A percentile compares a stretch with the other conserved stretches of the same genome.
These are phyloP conservation scores for Oreochromis spilurus DNA, from an alignment of 2,113 vertebrate species.

Conservation along the genomic window DNA sequence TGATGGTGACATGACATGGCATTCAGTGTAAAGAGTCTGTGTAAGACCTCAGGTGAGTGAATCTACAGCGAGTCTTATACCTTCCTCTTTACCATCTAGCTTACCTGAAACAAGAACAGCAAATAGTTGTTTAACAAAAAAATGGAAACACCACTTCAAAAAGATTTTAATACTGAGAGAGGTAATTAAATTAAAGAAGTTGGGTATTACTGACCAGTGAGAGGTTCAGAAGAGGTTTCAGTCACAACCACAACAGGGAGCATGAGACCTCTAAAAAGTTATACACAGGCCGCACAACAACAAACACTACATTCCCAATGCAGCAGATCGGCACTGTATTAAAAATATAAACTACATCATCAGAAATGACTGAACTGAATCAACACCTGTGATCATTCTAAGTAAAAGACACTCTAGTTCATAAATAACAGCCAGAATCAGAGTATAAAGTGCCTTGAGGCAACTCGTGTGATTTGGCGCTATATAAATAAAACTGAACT, in stretches of 20 bases:
- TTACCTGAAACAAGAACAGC: not conserved
- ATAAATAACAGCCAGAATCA: not conserved
- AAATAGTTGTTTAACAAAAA: not conserved
- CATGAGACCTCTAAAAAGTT: not conserved
- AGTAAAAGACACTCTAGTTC: not conserved
- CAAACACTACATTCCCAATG: not conserved
- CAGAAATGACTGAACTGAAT: not conserved
- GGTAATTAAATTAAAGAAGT: not conserved
- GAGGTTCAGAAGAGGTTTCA: not conserved
- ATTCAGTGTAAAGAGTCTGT: not conserved
- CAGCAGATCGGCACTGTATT: not conserved
- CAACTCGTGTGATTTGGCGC: not conserved
- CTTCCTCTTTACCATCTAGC: not conserved
- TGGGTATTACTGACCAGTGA: not conserved
- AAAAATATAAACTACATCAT: not conserved
- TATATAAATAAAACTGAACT: not conserved
- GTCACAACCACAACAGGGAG: not conserved
- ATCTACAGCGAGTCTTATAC: not conserved
- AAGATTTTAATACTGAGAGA: not conserved
- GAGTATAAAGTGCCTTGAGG: not conserved
- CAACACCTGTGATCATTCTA: not conserved
- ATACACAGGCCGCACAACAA: not conserved
- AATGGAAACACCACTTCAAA: slow-evolving; percentile 12
- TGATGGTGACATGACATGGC: not conserved
- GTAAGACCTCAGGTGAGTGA: not conserved